These are phyloP conservation scores for Rhagonycha fulva DNA, from an alignment of 2,888 invertebrate genomes.

Conservation along the genomic window DNA sequence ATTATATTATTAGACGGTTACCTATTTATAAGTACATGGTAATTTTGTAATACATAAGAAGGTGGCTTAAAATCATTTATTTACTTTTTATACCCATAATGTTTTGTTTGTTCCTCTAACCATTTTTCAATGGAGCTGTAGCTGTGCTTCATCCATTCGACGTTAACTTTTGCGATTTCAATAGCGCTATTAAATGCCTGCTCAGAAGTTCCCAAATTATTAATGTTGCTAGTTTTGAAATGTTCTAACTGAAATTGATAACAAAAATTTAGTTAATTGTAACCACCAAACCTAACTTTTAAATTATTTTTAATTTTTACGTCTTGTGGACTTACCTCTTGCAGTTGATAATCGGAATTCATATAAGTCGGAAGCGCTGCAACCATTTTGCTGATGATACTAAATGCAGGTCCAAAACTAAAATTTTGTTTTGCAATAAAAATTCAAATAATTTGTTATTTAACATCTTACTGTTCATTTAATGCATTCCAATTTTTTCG, in stretches of 20 bases:
- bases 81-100: constrained; percentile 31
- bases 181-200: constrained; percentile 59
- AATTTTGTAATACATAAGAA: background rate
- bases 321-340: constrained; percentile 41
- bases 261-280: background rate
- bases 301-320: background rate
- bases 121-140: constrained; percentile 52
- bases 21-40: background rate
- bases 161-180: constrained; percentile 59
- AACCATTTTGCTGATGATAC: constrained; percentile 59
- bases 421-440: constrained; percentile 12
- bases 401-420: constrained; percentile 62
- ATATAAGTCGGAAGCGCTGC: constrained; percentile 58
- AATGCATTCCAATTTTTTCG: constrained; percentile 57
- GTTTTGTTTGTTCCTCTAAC: constrained; percentile 44
- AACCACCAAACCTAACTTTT: background rate
- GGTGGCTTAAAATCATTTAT: background rate
- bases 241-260: constrained; percentile 49
- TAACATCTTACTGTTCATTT: constrained; percentile 52
- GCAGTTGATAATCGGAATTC: constrained; percentile 56
- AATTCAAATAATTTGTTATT: background rate
- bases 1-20: background rate
- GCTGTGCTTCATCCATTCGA: constrained; percentile 63
- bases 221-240: constrained; percentile 51
- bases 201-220: constrained; percentile 57